Base-by-base conservation (phyloP, 2,797 vertebrate genomes). In the Gambelia wislizenii region DNA sequence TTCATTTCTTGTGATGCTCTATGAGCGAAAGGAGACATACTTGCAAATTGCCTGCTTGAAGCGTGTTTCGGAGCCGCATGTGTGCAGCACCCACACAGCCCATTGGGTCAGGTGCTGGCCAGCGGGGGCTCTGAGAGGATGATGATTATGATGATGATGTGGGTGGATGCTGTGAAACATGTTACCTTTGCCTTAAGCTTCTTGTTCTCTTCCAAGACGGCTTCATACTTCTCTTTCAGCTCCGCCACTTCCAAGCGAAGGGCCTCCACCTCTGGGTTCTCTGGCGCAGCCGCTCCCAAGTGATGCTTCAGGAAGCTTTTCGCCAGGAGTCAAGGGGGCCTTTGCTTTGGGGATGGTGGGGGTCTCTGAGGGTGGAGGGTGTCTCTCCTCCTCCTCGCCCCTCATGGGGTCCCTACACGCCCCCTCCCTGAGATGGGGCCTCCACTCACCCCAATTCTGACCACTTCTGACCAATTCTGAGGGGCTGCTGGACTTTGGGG, bases 271-370 rank as follows among this genome's bases (percentile, higher is more conserved):
- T 99, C 98, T 7, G 96, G 97, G 2, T 98, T 97, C 93, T 98
- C 98, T 3, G 97, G 94, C 77, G 97, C 97, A 6, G 96, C 92
- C 13, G 96, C 97, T 80, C 98, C 98, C 88, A 99, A 97, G 90
- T 99, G 98, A 91, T 98, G 98, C 96, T 98, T 99, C 96, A 99
- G 96, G 95, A 99, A 99, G 91, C 99, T 99, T 96, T 9, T 80
- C 33, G 52, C 14, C 47, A 84, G 61, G 84, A 67, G 97, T 97
- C 97, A 97, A 98, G 97, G 92, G 5, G 76, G 47, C 33, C 47
- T 27, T 27, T 52, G 16, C n/a, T 59, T 18, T n/a, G n/a, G n/a
- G n/a, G n/a, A n/a, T n/a, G n/a, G n/a, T n/a, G n/a, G n/a, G n/a
- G n/a, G n/a, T n/a, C n/a, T n/a, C n/a, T n/a, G n/a, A n/a, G n/a